Evolutionary conservation across 2,888 invertebrate species (phyloP).

Genomic region (Malthinus flaveolus): DNA sequence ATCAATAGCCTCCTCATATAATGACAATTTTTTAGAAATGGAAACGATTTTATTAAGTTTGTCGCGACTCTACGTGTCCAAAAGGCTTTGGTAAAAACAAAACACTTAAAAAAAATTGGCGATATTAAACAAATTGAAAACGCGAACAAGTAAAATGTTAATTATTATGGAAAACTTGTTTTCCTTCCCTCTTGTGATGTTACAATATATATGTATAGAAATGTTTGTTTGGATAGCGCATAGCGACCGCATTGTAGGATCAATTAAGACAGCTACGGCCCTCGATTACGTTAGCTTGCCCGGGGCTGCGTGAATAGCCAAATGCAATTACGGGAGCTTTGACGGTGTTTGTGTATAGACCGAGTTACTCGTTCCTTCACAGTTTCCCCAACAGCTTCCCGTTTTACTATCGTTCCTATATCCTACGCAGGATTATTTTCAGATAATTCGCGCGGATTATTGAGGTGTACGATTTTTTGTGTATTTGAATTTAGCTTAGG

Average conservation of each 20-base stretch:
- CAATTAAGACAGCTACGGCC: conserved; percentile 48
- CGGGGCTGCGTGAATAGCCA: conserved; percentile 47
- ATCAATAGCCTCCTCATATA: too few species aligned
- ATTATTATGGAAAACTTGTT: too few species aligned
- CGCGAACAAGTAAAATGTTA: too few species aligned
- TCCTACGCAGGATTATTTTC: conserved; percentile 25
- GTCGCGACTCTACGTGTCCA: too few species aligned
- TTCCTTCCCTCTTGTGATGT: too few species aligned
- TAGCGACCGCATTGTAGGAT: conserved; percentile 45
- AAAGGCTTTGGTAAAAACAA: too few species aligned
- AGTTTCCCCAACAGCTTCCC: conserved; percentile 15
- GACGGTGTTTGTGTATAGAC: conserved; percentile 44
- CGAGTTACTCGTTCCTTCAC: conserved; percentile 39
- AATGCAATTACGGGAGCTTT: conserved; percentile 49
- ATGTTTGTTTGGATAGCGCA: conserved; percentile 35
- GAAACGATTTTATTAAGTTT: too few species aligned
- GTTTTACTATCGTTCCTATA: conserved; percentile 13
- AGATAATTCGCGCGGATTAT: not conserved
- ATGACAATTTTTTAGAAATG: too few species aligned
- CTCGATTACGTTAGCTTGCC: conserved; percentile 43
- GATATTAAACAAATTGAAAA: too few species aligned
- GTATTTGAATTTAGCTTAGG: too few species aligned
- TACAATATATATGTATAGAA: conserved; percentile 15
- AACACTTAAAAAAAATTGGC: too few species aligned
- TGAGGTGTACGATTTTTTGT: too few species aligned